Conservation (phyloP, 1,140 invertebrate genomes). For the Acyrthosiphon pisum region DNA sequence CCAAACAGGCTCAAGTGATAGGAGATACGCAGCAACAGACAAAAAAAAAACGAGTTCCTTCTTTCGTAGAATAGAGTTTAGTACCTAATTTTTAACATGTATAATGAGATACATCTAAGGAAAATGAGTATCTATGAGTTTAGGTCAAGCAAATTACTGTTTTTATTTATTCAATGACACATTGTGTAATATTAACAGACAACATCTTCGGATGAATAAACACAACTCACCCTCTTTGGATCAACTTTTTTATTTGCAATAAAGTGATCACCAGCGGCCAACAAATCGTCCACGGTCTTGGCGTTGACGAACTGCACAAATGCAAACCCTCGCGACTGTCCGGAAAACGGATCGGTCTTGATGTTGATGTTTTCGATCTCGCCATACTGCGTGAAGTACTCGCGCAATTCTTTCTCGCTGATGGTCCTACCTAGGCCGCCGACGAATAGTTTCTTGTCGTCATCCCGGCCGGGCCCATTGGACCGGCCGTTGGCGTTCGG, state of each 20-base stretch:
- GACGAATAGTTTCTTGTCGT: conserved; percentile 67
- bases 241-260: conserved; percentile 74
- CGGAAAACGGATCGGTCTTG: conserved; percentile 73
- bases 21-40: too few species aligned
- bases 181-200: background rate
- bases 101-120: too few species aligned
- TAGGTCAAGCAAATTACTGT: too few species aligned
- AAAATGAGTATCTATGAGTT: too few species aligned
- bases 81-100: too few species aligned
- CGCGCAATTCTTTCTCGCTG: conserved; percentile 68
- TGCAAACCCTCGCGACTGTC: conserved; percentile 73
- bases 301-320: conserved; percentile 74
- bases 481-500: conserved; percentile 57
- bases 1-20: too few species aligned
- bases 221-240: conserved; percentile 66
- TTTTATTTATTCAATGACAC: too few species aligned
- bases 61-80: too few species aligned
- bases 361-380: conserved; percentile 72
- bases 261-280: conserved; percentile 62
- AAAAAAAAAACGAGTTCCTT: too few species aligned
- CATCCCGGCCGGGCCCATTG: conserved; percentile 64
- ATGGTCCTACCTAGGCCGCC: conserved; percentile 66
- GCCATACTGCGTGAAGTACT: conserved; percentile 72
- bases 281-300: conserved; percentile 67
- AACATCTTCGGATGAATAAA: background rate